Base-by-base conservation (phyloP, 2,797 vertebrate species). In the Lepus townsendii region DNA sequence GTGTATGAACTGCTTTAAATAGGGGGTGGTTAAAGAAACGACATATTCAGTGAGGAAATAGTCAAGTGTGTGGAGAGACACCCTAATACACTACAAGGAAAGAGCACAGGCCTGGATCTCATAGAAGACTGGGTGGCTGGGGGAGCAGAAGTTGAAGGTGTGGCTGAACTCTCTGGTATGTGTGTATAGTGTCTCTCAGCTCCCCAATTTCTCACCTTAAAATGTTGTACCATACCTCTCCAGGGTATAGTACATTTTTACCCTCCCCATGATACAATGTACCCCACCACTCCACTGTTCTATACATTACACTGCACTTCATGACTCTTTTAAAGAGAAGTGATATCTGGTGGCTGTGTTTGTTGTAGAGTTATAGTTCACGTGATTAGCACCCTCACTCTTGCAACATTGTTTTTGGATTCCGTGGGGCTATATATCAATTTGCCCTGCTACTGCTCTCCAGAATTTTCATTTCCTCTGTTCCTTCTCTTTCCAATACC, bases 131-230 rank as follows among this genome's bases (percentile, higher is more conserved):
- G 73, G 38, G 47, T 84, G 47, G n/a, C 52, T 90, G 47, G 47
- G 73, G 35, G 35, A 91, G 50, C 42, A 91, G 63, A 63, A 93
- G 38, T n/a, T 54, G 87, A 87, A 90, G 60, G 75, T 76, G 78
- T 76, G 35, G 14, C 83, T 90, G 47, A 89, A 82, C 13, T 83
- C 60, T 91, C 30, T 83, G 65, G 32, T 62, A 47, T 66, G 62
- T 92, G 60, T 94, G 20, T 76, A 57, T 9, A 76, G 35, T 86
- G 71, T 76, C 62, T n/a, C 82, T 93, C 38, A 80, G 8, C 16
- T 73, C 52, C n/a, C 27, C 30, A 68, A 50, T 93, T 24, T 87
- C 72, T 82, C 14, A 82, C 68, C 42, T 76, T 85, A 54, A 7
- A 75, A 24, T 27, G 88, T 14, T 73, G 60, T 63, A 42, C 16